phyloP scores from a whole-genome alignment of 2,888 invertebrate genomes.

The Oxystoma pomonae region DNA sequence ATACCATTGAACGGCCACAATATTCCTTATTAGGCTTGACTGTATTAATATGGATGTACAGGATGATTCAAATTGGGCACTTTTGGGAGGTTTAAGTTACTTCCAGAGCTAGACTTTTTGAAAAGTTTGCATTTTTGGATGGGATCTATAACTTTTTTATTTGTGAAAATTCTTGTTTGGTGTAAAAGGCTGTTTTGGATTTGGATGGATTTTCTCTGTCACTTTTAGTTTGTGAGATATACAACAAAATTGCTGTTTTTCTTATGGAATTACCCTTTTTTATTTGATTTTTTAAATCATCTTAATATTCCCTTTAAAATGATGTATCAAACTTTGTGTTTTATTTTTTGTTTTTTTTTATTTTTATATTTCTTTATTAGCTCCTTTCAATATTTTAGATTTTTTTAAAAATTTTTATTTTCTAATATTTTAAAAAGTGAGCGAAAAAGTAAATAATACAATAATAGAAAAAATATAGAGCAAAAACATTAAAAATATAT shows the following conservation, averaged over 20 bases:
- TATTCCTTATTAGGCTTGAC: not conserved
- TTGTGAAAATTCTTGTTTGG: too few species aligned
- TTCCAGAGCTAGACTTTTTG: not conserved
- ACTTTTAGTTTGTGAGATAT: not conserved
- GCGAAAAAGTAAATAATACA: too few species aligned
- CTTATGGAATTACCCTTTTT: not conserved
- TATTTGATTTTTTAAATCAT: not conserved
- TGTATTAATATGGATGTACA: not conserved
- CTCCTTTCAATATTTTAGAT: too few species aligned
- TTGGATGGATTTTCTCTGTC: not conserved
- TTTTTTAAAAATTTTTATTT: too few species aligned
- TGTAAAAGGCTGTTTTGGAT: not conserved
- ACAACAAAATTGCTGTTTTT: not conserved
- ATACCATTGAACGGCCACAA: not conserved
- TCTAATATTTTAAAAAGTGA: too few species aligned
- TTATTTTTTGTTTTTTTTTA: too few species aligned
- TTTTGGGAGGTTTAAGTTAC: not conserved
- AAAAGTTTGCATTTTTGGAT: not conserved
- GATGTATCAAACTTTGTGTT: not conserved
- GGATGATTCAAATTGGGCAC: not conserved
- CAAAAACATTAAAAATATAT: too few species aligned
- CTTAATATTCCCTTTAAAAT: not conserved
- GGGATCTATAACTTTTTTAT: too few species aligned
- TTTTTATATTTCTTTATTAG: too few species aligned
- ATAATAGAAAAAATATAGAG: too few species aligned